Evolutionary conservation across 2,888 invertebrate species (phyloP).

Genomic region (Eupithecia abbreviata): DNA sequence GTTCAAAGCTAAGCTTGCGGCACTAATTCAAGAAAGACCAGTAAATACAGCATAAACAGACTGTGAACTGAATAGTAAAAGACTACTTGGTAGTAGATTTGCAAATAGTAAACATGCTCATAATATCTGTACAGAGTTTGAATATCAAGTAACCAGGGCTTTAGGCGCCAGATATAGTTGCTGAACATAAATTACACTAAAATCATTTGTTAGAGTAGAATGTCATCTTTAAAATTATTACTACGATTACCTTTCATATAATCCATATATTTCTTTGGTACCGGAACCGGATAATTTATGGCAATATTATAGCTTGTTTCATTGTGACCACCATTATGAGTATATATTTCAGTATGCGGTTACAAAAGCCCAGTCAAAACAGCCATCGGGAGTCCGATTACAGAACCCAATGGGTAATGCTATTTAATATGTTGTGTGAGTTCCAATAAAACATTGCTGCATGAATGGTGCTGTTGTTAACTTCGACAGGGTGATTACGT

Average conservation of each 20-base stretch:
- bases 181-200: background rate
- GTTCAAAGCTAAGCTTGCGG: background rate
- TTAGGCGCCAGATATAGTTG: background rate
- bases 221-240: background rate
- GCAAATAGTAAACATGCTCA: constrained; percentile 26
- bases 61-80: constrained; percentile 15
- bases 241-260: background rate
- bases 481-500: constrained; percentile 60
- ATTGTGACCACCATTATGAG: background rate
- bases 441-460: constrained; percentile 74
- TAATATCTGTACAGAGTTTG: constrained; percentile 27
- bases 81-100: constrained; percentile 17
- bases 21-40: constrained; percentile 4
- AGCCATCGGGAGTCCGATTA: constrained; percentile 55
- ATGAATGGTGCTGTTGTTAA: constrained; percentile 76
- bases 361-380: constrained; percentile 42
- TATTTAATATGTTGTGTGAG: constrained; percentile 63
- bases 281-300: background rate
- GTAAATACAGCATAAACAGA: background rate
- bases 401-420: constrained; percentile 52
- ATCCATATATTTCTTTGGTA: background rate
- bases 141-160: constrained; percentile 18
- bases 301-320: background rate
- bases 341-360: constrained; percentile 4
- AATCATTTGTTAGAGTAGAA: background rate